phyloP scores from a whole-genome alignment of 2,888 invertebrate genomes.

The Elegia similella region DNA sequence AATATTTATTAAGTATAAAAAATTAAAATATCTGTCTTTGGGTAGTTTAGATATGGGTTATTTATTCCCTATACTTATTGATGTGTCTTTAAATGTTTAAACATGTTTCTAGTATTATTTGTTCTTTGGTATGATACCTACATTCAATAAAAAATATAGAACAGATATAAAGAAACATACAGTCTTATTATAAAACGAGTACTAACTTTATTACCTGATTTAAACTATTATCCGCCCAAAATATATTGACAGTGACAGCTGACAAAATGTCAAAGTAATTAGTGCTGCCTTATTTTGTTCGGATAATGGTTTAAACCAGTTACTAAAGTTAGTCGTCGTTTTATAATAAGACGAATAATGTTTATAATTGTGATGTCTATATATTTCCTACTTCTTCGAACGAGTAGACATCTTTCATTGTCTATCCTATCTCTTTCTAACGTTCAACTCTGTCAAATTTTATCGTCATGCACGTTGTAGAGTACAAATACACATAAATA shows the following conservation, averaged over 20 bases:
- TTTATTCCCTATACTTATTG: constrained; percentile 4
- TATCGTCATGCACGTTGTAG: constrained; percentile 49
- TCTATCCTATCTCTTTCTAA: constrained; percentile 47
- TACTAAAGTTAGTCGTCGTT: no score
- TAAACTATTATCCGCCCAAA: no score
- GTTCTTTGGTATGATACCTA: background rate
- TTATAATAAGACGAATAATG: no score
- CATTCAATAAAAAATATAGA: background rate
- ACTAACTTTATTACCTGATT: no score
- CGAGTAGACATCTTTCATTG: constrained; percentile 46
- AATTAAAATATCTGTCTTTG: constrained; percentile 2
- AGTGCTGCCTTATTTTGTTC: no score
- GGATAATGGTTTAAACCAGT: no score
- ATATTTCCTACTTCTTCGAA: constrained; percentile 37
- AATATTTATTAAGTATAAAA: background rate
- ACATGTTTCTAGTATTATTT: constrained; percentile 9
- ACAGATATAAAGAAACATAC: background rate
- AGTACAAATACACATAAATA: constrained; percentile 8
- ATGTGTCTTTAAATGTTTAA: background rate
- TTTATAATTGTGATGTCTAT: constrained; percentile 21
- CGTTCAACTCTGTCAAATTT: constrained; percentile 43
- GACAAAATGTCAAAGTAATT: no score
- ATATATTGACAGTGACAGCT: no score
- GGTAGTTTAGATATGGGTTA: constrained; percentile 2
- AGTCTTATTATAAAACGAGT: no score